Percentiles rank a stretch among this genome's conserved stretches.
phyloP scores from a whole-genome alignment of 2,113 vertebrate genomes.

The Ginglymostoma cirratum region DNA sequence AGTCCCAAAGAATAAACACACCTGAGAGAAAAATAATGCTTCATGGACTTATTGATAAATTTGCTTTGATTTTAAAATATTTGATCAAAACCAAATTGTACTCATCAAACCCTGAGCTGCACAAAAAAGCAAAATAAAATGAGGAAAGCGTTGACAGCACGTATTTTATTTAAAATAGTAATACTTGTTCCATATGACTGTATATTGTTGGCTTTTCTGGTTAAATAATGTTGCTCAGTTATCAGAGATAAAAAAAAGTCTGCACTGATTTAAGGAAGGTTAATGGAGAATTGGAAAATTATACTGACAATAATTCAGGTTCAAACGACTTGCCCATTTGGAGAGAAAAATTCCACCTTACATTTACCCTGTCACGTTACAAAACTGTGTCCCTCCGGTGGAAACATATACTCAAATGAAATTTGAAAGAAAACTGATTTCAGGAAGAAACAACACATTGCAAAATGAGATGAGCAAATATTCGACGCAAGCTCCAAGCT shows the following conservation, averaged over 20 bases:
- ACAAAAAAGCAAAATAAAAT: not conserved
- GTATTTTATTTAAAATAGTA: not conserved
- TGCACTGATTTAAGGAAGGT: not conserved
- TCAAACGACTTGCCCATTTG: not conserved
- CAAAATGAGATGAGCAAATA: not conserved
- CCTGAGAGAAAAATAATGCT: not conserved
- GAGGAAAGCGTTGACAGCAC: not conserved
- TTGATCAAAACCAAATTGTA: not conserved
- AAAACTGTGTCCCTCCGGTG: not conserved
- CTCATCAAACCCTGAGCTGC: not conserved
- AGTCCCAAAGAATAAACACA: not conserved
- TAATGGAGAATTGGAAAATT: not conserved
- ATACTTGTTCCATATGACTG: not conserved
- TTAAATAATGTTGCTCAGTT: not conserved
- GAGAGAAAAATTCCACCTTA: not conserved
- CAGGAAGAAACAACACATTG: not conserved
- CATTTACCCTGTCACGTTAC: not conserved
- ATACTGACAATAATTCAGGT: not conserved
- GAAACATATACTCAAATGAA: not conserved
- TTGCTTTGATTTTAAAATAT: not conserved
- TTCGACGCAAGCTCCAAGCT: not conserved
- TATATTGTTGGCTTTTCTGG: not conserved
- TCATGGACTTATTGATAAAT: not conserved
- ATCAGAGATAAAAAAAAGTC: not conserved
- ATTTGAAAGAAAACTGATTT: not conserved